Conservation (phyloP, 2,797 vertebrate species). For the Zenarchopterus dispar region DNA sequence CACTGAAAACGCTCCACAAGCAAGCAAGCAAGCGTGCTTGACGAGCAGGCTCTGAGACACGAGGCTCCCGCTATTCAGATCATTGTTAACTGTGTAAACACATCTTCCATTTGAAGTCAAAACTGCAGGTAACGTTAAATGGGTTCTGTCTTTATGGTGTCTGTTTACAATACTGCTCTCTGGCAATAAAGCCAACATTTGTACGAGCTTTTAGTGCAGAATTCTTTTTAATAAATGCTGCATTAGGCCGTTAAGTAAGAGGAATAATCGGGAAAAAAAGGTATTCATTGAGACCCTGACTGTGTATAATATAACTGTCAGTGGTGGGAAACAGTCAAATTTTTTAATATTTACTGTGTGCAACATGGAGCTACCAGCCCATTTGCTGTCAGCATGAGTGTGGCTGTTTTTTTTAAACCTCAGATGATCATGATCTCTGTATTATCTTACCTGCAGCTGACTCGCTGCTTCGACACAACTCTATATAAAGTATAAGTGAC, state of each 20-base stretch:
- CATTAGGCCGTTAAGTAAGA: too few relatives aligned
- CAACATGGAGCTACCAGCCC: neutral
- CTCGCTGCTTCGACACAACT: constrained; percentile 52
- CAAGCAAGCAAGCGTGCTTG: constrained; percentile 43
- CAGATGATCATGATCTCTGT: constrained; percentile 67
- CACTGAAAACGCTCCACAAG: constrained; percentile 17
- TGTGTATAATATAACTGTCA: neutral
- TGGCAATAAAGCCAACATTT: constrained; percentile 5
- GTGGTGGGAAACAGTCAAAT: too few relatives aligned
- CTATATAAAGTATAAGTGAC: constrained; percentile 41
- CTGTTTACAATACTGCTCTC: constrained; percentile 16
- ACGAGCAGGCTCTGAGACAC: constrained; percentile 39
- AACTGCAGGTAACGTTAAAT: constrained; percentile 57
- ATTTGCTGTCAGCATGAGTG: constrained; percentile 7
- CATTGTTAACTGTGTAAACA: constrained; percentile 72
- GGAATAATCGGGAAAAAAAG: too few relatives aligned
- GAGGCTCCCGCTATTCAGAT: constrained; percentile 33
- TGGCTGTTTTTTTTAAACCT: constrained; percentile 21
- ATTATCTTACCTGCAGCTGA: constrained; percentile 73
- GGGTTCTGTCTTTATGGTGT: constrained; percentile 16
- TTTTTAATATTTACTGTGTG: constrained; percentile 7
- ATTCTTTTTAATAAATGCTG: too few relatives aligned
- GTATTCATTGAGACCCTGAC: too few relatives aligned
- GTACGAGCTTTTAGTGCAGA: neutral
- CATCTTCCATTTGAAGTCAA: constrained; percentile 58